phyloP scores from a whole-genome alignment of 1,140 invertebrate genomes.

The Leptinotarsa defecta region DNA sequence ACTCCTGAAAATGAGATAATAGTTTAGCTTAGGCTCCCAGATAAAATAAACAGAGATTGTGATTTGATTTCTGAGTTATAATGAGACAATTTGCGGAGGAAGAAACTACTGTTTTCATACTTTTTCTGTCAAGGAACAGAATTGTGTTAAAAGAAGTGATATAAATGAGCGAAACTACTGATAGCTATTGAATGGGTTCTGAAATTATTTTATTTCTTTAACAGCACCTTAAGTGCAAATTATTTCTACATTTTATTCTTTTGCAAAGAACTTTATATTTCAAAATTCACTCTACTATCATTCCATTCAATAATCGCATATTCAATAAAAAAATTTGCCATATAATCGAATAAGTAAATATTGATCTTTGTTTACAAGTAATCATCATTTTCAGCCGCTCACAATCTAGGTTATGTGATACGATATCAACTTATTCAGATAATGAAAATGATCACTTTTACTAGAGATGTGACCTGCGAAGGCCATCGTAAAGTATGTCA shows the following conservation, averaged over 20 bases:
- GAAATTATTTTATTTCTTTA: too few relatives aligned
- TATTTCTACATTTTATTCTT: too few relatives aligned
- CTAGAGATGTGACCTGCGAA: conserved; percentile 44
- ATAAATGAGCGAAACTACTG: not conserved
- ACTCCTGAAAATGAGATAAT: conserved; percentile 69
- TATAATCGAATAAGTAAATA: not conserved
- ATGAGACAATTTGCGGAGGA: too few relatives aligned
- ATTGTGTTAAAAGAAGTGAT: not conserved
- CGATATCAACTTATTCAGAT: conserved; percentile 31
- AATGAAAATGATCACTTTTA: conserved; percentile 40
- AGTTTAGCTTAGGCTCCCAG: not conserved
- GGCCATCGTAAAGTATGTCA: conserved; percentile 47
- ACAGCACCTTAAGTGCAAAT: too few relatives aligned
- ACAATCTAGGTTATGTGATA: conserved; percentile 41
- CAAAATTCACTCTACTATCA: too few relatives aligned
- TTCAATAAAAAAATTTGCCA: not conserved
- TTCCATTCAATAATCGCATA: too few relatives aligned
- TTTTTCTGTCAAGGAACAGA: too few relatives aligned
- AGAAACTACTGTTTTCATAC: too few relatives aligned
- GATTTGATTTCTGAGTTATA: too few relatives aligned
- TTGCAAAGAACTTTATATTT: too few relatives aligned
- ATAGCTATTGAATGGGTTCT: too few relatives aligned
- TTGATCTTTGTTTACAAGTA: conserved; percentile 4
- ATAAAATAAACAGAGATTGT: not conserved
- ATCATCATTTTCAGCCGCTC: conserved; percentile 1